These are phyloP conservation scores for Anoplius nigerrimus DNA, from an alignment of 2,888 invertebrate genomes.

Conservation along the genomic window DNA sequence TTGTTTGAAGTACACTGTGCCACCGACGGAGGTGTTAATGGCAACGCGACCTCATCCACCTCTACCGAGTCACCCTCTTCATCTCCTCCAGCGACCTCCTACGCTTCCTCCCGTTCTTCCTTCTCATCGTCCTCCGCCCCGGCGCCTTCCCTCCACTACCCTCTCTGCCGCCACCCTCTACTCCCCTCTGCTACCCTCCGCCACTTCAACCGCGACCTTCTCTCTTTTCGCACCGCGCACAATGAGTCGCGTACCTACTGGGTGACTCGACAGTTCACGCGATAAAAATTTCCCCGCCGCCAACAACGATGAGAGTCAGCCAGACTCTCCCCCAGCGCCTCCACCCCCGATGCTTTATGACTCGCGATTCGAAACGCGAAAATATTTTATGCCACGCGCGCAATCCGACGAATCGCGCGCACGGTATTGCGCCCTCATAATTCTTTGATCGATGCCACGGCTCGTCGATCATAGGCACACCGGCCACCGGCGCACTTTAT, in stretches of 20 bases:
- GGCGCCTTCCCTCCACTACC: constrained; percentile 15
- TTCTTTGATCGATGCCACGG: too few relatives aligned
- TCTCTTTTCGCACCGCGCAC: constrained; percentile 31
- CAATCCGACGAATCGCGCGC: too few relatives aligned
- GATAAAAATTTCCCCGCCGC: constrained; percentile 4
- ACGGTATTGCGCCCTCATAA: too few relatives aligned
- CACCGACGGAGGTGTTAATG: constrained; percentile 69
- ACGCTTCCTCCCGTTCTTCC: constrained; percentile 9
- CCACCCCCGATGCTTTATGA: too few relatives aligned
- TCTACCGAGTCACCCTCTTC: constrained; percentile 35
- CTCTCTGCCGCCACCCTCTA: constrained; percentile 1
- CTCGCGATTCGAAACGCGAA: too few relatives aligned
- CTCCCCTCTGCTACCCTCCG: constrained; percentile 7
- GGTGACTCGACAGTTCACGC: constrained; percentile 2
- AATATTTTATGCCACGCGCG: too few relatives aligned
- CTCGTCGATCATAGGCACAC: too few relatives aligned
- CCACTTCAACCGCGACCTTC: constrained; percentile 15
- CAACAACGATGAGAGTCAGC: neutral
- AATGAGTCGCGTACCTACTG: neutral
- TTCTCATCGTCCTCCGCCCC: constrained; percentile 20
- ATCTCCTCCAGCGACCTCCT: constrained; percentile 22
- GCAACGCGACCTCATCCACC: constrained; percentile 63
- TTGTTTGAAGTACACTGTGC: constrained; percentile 72
- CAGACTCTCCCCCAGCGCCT: too few relatives aligned
- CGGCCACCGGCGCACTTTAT: too few relatives aligned